phyloP scores from a whole-genome alignment of 2,888 invertebrate genomes.

The Nematopogon swammerdamellus region DNA sequence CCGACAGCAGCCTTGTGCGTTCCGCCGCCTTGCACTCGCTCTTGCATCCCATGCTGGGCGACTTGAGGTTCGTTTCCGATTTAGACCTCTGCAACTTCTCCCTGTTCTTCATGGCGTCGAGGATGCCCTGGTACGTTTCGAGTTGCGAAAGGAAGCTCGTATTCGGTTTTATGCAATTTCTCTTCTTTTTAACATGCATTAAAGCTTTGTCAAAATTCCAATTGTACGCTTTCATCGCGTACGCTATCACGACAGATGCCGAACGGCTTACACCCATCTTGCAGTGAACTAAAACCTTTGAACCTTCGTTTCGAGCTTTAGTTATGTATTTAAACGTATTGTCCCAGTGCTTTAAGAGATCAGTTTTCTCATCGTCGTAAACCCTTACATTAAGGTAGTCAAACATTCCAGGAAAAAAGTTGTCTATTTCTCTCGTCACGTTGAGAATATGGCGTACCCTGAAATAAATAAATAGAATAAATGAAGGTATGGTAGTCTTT shows the following conservation, averaged over 20 bases:
- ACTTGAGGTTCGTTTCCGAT: conserved; percentile 87
- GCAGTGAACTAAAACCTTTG: conserved; percentile 96
- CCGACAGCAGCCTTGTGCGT: conserved; percentile 60
- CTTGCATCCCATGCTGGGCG: conserved; percentile 58
- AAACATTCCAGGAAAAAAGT: conserved; percentile 97
- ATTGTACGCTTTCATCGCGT: conserved; percentile 96
- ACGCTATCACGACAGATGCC: conserved; percentile 96
- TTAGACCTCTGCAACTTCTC: conserved; percentile 90
- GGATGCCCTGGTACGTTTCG: conserved; percentile 93
- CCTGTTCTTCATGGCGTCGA: conserved; percentile 95
- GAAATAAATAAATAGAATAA: conserved; percentile 31
- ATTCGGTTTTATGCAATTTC: conserved; percentile 95
- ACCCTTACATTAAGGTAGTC: conserved; percentile 95
- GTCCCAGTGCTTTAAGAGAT: conserved; percentile 96
- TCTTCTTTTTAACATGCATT: conserved; percentile 84
- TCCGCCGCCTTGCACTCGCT: conserved; percentile 57
- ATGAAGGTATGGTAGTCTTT: too few relatives aligned
- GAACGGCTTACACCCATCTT: conserved; percentile 99
- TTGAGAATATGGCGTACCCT: conserved; percentile 96
- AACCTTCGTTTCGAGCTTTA: conserved; percentile 84
- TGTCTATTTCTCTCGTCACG: conserved; percentile 97
- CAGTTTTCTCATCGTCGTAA: conserved; percentile 95
- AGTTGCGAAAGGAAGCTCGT: conserved; percentile 91
- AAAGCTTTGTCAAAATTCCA: conserved; percentile 90
- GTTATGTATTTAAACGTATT: conserved; percentile 96